These are phyloP conservation scores for Elaeidobius kamerunicus DNA, from an alignment of 2,888 invertebrate genomes.

Conservation along the genomic window DNA sequence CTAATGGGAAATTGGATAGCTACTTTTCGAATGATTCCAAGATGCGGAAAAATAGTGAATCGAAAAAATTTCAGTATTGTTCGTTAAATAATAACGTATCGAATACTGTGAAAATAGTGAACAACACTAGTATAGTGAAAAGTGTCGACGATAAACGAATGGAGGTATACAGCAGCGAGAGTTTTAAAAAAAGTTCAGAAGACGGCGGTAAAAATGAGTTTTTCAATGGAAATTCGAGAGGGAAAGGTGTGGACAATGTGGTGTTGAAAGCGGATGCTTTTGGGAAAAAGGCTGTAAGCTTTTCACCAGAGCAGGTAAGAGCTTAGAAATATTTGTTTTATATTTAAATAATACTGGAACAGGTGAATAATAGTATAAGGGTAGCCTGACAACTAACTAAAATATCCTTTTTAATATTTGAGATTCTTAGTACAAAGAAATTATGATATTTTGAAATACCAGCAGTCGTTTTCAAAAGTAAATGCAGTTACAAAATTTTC, in stretches of 20 bases:
- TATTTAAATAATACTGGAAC: no score
- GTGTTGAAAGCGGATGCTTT: constrained; percentile 45
- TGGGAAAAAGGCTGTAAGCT: constrained; percentile 48
- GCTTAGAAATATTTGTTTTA: neutral
- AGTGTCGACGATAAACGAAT: constrained; percentile 15
- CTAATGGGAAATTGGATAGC: constrained; percentile 42
- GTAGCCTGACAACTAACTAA: no score
- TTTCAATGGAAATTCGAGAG: constrained; percentile 26
- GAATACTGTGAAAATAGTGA: constrained; percentile 8
- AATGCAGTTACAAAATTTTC: neutral
- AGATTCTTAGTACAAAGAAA: no score
- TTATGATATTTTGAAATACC: no score
- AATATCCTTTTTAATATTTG: no score
- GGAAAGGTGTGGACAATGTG: constrained; percentile 35
- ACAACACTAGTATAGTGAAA: constrained; percentile 1
- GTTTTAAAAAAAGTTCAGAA: constrained; percentile 21
- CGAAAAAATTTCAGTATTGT: constrained; percentile 38
- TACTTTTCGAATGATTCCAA: constrained; percentile 40
- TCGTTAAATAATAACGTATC: constrained; percentile 21
- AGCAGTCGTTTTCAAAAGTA: no score
- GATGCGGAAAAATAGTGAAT: constrained; percentile 32
- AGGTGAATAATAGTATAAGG: no score
- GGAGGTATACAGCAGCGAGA: constrained; percentile 25
- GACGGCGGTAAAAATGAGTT: constrained; percentile 27
- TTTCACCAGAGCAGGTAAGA: constrained; percentile 62